These are phyloP conservation scores for human DNA, from an alignment of 2,113 vertebrate genomes.

Conservation along the genomic window GRCh38 chr3:98142501-98143000, in stretches of 20 bases:
- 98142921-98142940: not conserved
- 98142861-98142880: not conserved
- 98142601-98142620: not conserved
- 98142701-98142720: not conserved
- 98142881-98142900: not conserved
- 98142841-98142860: not conserved
- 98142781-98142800: not conserved
- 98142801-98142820: not conserved
- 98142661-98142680: not conserved
- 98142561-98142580: not conserved
- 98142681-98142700: not conserved
- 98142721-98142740: too few relatives aligned
- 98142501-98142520: not conserved
- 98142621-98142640: not conserved
- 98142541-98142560: not conserved
- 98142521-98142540: not conserved
- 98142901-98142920: not conserved
- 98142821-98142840: not conserved
- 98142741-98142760: not conserved
- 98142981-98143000: not conserved
- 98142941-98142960: not conserved
- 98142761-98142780: not conserved
- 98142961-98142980: not conserved
- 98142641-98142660: not conserved
- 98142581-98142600: not conserved